Evolutionary conservation across 2,113 vertebrate genomes (phyloP).

Genomic region (Ivindomyrus marchei): DNA sequence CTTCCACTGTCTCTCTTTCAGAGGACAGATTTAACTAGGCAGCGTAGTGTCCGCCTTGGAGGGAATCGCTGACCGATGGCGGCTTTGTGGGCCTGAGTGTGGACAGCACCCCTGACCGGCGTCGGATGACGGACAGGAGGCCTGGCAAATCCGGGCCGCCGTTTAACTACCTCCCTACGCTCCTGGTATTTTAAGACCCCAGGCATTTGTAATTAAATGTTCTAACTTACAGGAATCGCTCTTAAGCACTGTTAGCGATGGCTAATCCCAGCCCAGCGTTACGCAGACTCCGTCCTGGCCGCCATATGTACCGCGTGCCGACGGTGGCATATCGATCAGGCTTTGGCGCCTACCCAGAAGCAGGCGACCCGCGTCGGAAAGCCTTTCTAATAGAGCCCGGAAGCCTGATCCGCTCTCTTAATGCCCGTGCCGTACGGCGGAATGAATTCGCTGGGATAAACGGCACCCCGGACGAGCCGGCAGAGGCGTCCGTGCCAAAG

Average conservation of each 20-base stretch:
- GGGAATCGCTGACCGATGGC: conserved; percentile 35
- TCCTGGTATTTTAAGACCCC: background rate
- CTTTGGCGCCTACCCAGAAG: background rate
- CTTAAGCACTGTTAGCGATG: background rate
- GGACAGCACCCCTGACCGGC: conserved; percentile 28
- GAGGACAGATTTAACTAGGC: background rate
- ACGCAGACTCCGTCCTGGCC: background rate
- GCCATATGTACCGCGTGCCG: background rate
- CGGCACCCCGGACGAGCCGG: conserved; percentile 16
- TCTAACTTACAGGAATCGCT: background rate
- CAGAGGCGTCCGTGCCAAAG: background rate
- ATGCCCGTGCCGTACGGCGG: background rate
- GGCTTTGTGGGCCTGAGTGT: conserved; percentile 31
- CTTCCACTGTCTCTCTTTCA: background rate
- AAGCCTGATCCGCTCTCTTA: background rate
- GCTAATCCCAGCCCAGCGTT: background rate
- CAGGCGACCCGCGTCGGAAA: background rate
- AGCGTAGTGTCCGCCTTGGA: conserved; percentile 19
- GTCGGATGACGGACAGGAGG: conserved; percentile 19
- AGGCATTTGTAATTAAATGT: background rate
- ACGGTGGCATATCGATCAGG: background rate
- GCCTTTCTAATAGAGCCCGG: background rate
- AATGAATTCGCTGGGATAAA: conserved; percentile 10
- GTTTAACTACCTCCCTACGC: background rate
- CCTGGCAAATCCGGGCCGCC: background rate